Evolutionary conservation across 2,113 vertebrate genomes (phyloP).

Genomic region (Dromiciops gliroides): DNA sequence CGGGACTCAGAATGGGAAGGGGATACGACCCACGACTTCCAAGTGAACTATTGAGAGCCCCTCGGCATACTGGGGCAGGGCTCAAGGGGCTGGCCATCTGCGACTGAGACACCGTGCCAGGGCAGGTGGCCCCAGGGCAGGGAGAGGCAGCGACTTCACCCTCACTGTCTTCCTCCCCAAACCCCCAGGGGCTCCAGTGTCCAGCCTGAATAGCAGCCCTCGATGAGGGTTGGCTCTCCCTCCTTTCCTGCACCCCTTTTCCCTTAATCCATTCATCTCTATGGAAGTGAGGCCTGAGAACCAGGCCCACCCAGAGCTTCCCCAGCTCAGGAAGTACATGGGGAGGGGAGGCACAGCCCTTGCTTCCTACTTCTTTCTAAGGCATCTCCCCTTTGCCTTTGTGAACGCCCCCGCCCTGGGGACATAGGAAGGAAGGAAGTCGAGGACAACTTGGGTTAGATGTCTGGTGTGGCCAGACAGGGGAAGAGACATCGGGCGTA

Average conservation of each 20-base stretch:
- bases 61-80: background rate
- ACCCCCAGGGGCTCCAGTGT: background rate
- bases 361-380: background rate
- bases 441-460: background rate
- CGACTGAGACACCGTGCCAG: background rate
- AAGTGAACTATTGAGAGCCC: no score
- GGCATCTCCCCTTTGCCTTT: no score
- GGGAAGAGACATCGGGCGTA: background rate
- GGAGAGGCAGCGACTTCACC: background rate
- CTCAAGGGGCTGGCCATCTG: background rate
- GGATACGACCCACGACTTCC: background rate
- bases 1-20: background rate
- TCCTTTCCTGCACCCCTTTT: background rate
- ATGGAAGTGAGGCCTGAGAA: background rate
- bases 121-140: background rate
- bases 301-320: background rate
- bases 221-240: background rate
- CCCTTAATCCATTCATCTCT: background rate
- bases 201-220: background rate
- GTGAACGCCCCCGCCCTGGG: background rate
- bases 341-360: background rate
- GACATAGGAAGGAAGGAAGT: background rate
- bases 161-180: background rate
- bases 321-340: background rate
- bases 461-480: background rate